Evolutionary conservation across 1,140 invertebrate species (phyloP), one percentile per base, ranked within the genome.

Genomic region (Chelonus insularis): DNA sequence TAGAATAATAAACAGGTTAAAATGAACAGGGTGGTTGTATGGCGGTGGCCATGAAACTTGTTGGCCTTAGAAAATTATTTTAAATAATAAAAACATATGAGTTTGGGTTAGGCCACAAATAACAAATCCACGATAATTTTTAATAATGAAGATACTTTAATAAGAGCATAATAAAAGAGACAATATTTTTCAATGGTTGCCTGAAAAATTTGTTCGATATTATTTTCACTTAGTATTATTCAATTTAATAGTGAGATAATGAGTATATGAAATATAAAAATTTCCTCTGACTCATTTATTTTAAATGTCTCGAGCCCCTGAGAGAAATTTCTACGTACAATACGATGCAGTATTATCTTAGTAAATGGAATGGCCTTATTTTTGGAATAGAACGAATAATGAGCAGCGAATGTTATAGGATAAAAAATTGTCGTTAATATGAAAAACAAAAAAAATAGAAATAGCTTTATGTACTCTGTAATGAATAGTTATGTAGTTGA

Each of bases 391-490:
- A 58, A 63, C 59, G 64, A 67, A 63, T 66, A 72, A 60, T 59
- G 68, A 41, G 59, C 65, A 68, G 68, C 67, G 65, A 69, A 72
- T 56, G 57, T 36, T 39, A n/a, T 45, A 29, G 25, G 43, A 43
- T 34, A 37, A 2, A 11, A 29, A 7, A 25, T 6, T 14, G 23
- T 32, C 18, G 8, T 12, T 23, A 56, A 20, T 37, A 8, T 16
- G 12, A 16, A 57, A 45, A 56, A 48, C 2, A 37, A 36, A 62
- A n/a, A n/a, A n/a, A n/a, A n/a, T n/a, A n/a, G n/a, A n/a, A n/a
- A n/a, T n/a, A n/a, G n/a, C n/a, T n/a, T n/a, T n/a, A n/a, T n/a
- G n/a, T n/a, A n/a, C n/a, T n/a, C n/a, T n/a, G n/a, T n/a, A n/a
- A n/a, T n/a, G n/a, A n/a, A n/a, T n/a, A n/a, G n/a, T n/a, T n/a